phyloP scores from a whole-genome alignment of 2,113 vertebrate genomes.

The Orthochromis indermauri region DNA sequence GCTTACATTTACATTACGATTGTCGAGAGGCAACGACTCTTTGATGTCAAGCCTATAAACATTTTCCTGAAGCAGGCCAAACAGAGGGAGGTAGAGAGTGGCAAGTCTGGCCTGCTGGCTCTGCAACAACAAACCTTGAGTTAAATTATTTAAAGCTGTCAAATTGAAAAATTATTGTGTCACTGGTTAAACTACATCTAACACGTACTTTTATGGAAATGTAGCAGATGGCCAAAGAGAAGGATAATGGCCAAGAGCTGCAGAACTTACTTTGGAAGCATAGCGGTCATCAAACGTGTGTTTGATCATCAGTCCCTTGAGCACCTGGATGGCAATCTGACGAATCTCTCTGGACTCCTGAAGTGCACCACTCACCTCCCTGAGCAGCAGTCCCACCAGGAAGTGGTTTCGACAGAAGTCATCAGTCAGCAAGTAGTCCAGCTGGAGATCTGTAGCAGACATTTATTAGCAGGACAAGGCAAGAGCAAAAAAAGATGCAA shows the following conservation, averaged over 20 bases:
- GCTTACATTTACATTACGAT: slow-evolving; percentile 78
- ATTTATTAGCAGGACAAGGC: background rate
- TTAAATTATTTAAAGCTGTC: background rate
- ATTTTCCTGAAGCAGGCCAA: slow-evolving; percentile 91
- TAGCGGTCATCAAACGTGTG: slow-evolving; percentile 95
- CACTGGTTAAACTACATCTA: background rate
- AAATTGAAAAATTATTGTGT: background rate
- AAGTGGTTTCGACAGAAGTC: slow-evolving; percentile 98
- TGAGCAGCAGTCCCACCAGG: slow-evolving; percentile 87
- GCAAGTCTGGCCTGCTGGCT: slow-evolving; percentile 90
- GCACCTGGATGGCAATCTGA: slow-evolving; percentile 86
- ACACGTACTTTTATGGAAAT: background rate
- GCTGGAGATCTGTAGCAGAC: slow-evolving; percentile 79
- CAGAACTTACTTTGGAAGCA: slow-evolving; percentile 72
- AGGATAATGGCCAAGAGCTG: background rate
- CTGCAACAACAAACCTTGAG: slow-evolving; percentile 62
- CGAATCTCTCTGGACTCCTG: slow-evolving; percentile 87
- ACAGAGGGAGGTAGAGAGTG: slow-evolving; percentile 92
- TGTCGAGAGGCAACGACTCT: slow-evolving; percentile 77
- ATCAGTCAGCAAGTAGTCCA: slow-evolving; percentile 92
- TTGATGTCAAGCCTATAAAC: slow-evolving; percentile 86
- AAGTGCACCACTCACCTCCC: slow-evolving; percentile 87
- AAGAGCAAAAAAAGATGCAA: background rate
- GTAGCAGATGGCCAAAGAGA: background rate
- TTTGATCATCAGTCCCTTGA: slow-evolving; percentile 94